phyloP scores from a whole-genome alignment of 1,140 invertebrate species.

The Dreissena rostriformis region DNA sequence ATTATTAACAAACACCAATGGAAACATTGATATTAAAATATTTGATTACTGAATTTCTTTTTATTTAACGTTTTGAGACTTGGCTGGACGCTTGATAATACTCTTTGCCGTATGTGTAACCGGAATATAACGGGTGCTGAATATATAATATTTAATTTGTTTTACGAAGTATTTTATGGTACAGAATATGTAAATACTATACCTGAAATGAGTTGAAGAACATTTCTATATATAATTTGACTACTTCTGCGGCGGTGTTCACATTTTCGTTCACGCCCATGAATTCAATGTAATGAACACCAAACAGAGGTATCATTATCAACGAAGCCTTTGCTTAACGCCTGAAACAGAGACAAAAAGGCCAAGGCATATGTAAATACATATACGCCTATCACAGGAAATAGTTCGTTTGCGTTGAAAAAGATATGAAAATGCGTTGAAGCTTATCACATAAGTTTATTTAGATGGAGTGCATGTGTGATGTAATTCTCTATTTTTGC shows the following conservation, averaged over 20 bases:
- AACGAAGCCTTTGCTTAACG: conserved; percentile 88
- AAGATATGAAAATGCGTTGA: neutral
- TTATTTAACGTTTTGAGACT: neutral
- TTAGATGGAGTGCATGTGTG: neutral
- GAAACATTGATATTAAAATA: neutral
- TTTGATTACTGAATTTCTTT: neutral
- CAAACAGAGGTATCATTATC: conserved; percentile 90
- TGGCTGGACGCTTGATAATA: neutral
- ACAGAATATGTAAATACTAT: conserved; percentile 49
- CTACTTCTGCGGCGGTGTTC: conserved; percentile 82
- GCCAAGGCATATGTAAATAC: neutral
- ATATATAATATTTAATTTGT: no score
- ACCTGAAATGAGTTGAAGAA: conserved; percentile 92
- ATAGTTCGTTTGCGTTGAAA: neutral
- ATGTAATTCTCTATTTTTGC: neutral
- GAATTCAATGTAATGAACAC: conserved; percentile 89
- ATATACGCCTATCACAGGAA: no score
- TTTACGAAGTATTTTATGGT: no score
- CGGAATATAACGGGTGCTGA: neutral
- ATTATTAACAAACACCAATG: neutral
- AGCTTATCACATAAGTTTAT: neutral
- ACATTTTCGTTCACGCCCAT: conserved; percentile 66
- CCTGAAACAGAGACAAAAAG: conserved; percentile 74
- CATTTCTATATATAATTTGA: conserved; percentile 89
- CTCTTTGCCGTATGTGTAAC: neutral